Base-by-base conservation (phyloP, 2,888 invertebrate species). In the Falcaria lacertinaria region DNA sequence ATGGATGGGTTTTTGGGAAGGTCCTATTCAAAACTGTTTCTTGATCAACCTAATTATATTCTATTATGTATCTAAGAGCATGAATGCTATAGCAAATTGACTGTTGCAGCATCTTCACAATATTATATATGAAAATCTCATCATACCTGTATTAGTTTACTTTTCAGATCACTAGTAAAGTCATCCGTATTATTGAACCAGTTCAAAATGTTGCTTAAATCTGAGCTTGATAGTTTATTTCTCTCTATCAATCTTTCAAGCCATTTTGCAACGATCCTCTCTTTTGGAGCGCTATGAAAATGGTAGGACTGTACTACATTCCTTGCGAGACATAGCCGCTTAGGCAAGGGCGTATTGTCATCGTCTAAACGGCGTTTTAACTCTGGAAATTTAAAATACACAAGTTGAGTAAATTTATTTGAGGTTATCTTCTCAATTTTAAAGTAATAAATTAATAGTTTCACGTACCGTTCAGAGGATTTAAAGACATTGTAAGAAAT, bases 261-360 rank as follows among this genome's bases (percentile, higher is more conserved):
- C 91, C 91, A 91, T 38, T 86, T 78, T 0, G 89, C 73, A 13
- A 91, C 74, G 2, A 90, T 67, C 40, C 90, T 78, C 47, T 91
- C 90, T 57, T 91, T 91, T 0, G 85, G 82, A 2, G 80, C 74
- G 0, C 88, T 68, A 0, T 90, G 83, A 34, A 91, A 78, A 54
- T 90, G 85, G 11, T 83, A 69, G 0, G 89, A 85, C 7, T 74
- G 69, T 2, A 91, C 82, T 1, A 88, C 78, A 68, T 91, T 91
- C 54, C 86, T 89, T 0, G 91, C 91, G 0, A 91, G 69, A 51
- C 90, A 89, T 1, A 91, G 69, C 5, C 91, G 78, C 57, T 91
- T 91, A 0, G 88, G 59, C 4, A 91, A 45, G 0, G 90, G 83
- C 42, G 80, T 84, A 2, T 69, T 59, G 0, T 74, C 71, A 47